These are phyloP conservation scores for Raja brachyura DNA, from an alignment of 2,113 vertebrate species.

Conservation along the genomic window DNA sequence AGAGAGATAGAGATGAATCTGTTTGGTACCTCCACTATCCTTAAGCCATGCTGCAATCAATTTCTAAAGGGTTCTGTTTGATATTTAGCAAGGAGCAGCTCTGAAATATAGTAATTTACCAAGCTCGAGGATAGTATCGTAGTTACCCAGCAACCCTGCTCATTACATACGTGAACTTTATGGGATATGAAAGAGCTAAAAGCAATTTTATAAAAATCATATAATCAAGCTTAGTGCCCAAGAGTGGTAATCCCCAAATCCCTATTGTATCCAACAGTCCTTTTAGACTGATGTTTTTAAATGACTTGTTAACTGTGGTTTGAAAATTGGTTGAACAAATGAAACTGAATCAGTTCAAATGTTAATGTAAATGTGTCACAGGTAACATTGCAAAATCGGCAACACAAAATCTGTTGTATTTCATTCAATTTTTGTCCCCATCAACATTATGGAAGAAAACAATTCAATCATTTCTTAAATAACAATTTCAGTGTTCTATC, in stretches of 20 bases:
- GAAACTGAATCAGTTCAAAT: background rate
- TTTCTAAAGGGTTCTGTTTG: background rate
- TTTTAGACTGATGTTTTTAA: background rate
- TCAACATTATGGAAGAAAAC: background rate
- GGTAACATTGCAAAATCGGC: background rate
- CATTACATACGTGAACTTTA: background rate
- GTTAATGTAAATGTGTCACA: background rate
- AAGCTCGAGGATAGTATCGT: background rate
- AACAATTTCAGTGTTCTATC: no score
- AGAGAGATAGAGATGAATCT: background rate
- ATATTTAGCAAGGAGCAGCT: background rate
- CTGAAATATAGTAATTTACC: background rate
- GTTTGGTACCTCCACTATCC: background rate
- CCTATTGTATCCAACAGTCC: background rate
- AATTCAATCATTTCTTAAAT: background rate
- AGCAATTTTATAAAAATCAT: background rate
- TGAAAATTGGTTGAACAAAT: background rate
- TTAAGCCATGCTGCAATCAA: background rate
- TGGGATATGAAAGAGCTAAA: background rate
- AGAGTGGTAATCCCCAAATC: background rate
- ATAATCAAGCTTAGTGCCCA: background rate
- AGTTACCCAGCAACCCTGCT: background rate
- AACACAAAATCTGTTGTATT: background rate
- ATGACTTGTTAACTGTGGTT: background rate
- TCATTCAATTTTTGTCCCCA: background rate